phyloP scores from a whole-genome alignment of 2,113 vertebrate genomes.

The Elephantulus edwardii region DNA sequence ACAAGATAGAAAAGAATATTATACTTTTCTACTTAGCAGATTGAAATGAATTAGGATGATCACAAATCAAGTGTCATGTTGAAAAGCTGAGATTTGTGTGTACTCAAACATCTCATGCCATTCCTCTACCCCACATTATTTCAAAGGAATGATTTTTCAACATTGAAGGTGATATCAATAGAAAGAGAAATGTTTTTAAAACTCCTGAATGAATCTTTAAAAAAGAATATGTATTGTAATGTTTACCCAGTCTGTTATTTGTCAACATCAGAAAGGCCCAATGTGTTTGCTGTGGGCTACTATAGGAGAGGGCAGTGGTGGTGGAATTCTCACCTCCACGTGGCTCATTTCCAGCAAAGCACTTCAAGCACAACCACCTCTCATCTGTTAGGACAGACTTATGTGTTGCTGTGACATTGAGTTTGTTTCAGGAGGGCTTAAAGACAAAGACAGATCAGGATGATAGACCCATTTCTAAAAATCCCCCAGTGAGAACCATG shows the following conservation, averaged over 20 bases:
- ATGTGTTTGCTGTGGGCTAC: too few relatives aligned
- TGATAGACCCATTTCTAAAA: background rate
- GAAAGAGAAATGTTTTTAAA: background rate
- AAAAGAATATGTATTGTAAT: background rate
- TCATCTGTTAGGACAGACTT: background rate
- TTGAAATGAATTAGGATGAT: slow-evolving; percentile 32
- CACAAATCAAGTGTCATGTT: background rate
- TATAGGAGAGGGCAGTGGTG: background rate
- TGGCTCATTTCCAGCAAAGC: background rate
- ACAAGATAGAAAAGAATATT: background rate
- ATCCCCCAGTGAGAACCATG: background rate
- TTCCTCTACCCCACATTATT: background rate
- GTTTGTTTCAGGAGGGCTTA: background rate
- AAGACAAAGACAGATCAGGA: background rate
- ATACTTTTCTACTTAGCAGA: background rate
- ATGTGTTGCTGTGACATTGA: background rate
- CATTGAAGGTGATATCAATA: background rate
- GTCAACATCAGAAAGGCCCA: background rate
- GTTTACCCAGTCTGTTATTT: background rate
- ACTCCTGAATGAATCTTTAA: background rate
- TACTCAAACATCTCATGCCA: background rate
- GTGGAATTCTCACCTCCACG: background rate
- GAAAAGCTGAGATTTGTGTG: background rate
- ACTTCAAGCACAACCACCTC: background rate
- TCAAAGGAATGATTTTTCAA: slow-evolving; percentile 6